These are phyloP conservation scores for Himalopsyche anomala DNA, from an alignment of 2,888 invertebrate species.

Conservation along the genomic window DNA sequence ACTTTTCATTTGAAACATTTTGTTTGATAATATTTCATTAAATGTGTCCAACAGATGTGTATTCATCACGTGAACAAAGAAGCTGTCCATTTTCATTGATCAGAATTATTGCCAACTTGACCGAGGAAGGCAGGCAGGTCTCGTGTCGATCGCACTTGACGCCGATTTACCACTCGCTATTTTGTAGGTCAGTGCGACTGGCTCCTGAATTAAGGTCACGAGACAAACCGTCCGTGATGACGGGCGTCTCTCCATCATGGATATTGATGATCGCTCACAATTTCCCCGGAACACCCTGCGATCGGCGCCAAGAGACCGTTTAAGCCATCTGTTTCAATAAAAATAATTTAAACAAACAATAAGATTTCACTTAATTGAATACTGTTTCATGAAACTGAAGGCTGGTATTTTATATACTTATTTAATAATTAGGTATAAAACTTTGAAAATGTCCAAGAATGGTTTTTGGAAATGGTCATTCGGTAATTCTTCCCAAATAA, in stretches of 20 bases:
- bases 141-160: conserved; percentile 9
- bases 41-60: neutral
- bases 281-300: neutral
- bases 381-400: too few relatives aligned
- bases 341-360: too few relatives aligned
- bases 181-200: conserved; percentile 43
- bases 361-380: too few relatives aligned
- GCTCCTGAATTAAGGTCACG: conserved; percentile 34
- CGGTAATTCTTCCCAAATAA: too few relatives aligned
- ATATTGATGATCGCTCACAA: conserved; percentile 24
- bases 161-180: conserved; percentile 28
- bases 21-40: neutral
- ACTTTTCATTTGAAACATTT: too few relatives aligned
- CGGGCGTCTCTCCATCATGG: conserved; percentile 28
- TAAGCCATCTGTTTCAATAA: too few relatives aligned
- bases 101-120: conserved; percentile 42
- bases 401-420: too few relatives aligned
- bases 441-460: too few relatives aligned
- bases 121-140: conserved; percentile 18
- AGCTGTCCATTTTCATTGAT: conserved; percentile 41
- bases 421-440: too few relatives aligned
- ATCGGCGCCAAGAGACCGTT: neutral
- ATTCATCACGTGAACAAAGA: neutral
- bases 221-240: conserved; percentile 19
- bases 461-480: too few relatives aligned